These are phyloP conservation scores for Pollenia labialis DNA, from an alignment of 2,888 invertebrate genomes.

Conservation along the genomic window DNA sequence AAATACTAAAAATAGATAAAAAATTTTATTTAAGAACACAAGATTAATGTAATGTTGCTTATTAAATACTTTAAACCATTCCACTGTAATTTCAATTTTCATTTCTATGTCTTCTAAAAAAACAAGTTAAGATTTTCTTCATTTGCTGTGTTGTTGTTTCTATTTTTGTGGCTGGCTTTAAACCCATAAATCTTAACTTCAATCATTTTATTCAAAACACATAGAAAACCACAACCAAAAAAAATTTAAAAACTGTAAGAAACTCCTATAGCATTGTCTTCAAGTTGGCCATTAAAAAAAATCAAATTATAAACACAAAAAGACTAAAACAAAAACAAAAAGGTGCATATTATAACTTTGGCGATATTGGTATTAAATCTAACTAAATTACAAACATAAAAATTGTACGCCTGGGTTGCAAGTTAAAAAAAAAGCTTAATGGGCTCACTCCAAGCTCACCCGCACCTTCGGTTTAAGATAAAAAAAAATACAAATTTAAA, in stretches of 20 bases:
- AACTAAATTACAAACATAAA: background rate
- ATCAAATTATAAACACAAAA: slow-evolving; percentile 21
- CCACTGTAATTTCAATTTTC: too few species aligned
- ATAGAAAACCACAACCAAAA: background rate
- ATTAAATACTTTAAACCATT: too few species aligned
- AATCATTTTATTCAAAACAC: slow-evolving; percentile 70
- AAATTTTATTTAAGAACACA: too few species aligned
- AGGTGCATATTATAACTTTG: slow-evolving; percentile 25
- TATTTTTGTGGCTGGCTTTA: slow-evolving; percentile 35
- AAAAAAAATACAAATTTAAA: slow-evolving; percentile 50
- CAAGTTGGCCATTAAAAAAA: slow-evolving; percentile 52
- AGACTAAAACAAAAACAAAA: background rate
- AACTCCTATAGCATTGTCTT: slow-evolving; percentile 32
- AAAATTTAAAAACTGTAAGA: background rate
- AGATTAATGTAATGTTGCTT: too few species aligned
- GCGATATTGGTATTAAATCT: slow-evolving; percentile 31
- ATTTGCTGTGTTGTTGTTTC: background rate
- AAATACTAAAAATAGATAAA: too few species aligned
- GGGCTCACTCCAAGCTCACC: slow-evolving; percentile 50
- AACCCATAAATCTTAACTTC: slow-evolving; percentile 65
- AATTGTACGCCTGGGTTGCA: background rate
- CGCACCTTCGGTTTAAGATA: slow-evolving; percentile 62
- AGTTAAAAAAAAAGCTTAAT: slow-evolving; percentile 10
- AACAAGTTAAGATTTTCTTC: background rate
- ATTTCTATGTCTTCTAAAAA: background rate